Evolutionary conservation across 2,113 vertebrate species (phyloP).

Genomic region (Cynocephalus volans): DNA sequence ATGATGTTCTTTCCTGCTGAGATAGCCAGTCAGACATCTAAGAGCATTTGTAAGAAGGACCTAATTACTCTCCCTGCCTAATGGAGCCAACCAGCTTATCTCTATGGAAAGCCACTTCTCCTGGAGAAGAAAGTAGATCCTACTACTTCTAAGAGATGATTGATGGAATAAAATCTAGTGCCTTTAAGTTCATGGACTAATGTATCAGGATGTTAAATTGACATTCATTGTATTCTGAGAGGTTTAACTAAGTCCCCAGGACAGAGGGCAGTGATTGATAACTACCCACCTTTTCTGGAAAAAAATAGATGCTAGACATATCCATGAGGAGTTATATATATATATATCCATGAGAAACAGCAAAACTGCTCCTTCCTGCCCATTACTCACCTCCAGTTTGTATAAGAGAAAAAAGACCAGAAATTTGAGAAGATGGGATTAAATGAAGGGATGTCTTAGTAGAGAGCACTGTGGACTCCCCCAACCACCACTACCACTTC

Average conservation of each 20-base stretch:
- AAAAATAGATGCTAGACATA: background rate
- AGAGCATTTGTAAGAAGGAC: background rate
- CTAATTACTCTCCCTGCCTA: background rate
- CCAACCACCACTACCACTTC: background rate
- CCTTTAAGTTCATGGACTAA: background rate
- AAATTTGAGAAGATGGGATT: background rate
- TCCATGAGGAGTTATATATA: background rate
- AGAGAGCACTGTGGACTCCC: background rate
- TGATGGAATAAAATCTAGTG: background rate
- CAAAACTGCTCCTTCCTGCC: background rate
- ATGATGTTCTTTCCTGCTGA: background rate
- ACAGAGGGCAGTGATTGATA: background rate
- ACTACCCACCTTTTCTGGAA: background rate
- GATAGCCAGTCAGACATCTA: background rate
- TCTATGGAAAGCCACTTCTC: background rate
- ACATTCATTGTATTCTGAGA: conserved; percentile 18
- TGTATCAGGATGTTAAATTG: background rate
- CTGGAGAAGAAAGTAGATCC: background rate
- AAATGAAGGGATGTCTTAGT: background rate
- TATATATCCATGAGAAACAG: background rate
- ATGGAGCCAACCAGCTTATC: background rate
- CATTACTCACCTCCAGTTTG: background rate
- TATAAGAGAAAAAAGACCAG: background rate
- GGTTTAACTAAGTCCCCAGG: background rate
- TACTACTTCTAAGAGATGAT: background rate